These are phyloP conservation scores for Beris morrisii DNA, from an alignment of 2,888 invertebrate species.

Conservation along the genomic window DNA sequence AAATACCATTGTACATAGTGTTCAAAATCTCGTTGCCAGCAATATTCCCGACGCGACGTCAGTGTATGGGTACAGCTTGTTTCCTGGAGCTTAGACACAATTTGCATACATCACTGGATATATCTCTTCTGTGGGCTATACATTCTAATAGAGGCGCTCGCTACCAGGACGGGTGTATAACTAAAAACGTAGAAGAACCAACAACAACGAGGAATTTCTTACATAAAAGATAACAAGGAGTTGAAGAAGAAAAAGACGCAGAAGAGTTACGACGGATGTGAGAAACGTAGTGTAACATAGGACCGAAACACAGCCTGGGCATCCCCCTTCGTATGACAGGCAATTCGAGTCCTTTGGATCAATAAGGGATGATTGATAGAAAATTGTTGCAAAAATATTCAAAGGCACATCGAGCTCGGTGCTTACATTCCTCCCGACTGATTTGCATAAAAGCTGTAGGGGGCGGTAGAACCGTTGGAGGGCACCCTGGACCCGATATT, in stretches of 20 bases:
- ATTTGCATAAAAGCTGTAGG: slow-evolving; percentile 23
- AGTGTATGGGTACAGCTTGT: slow-evolving; percentile 28
- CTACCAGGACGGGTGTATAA: slow-evolving; percentile 7
- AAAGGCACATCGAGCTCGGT: slow-evolving; percentile 27
- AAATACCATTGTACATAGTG: slow-evolving; percentile 21
- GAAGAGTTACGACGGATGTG: slow-evolving; percentile 30
- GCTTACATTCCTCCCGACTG: slow-evolving; percentile 16
- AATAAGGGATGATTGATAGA: slow-evolving; percentile 40
- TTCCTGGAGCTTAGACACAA: slow-evolving; percentile 36
- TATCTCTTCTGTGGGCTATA: slow-evolving; percentile 33
- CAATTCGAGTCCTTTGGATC: slow-evolving; percentile 36
- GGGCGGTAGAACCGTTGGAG: no score
- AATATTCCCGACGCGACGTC: slow-evolving; percentile 24
- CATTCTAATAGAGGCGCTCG: slow-evolving; percentile 7
- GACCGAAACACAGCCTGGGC: slow-evolving; percentile 25
- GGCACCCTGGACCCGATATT: no score
- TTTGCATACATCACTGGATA: slow-evolving; percentile 40
- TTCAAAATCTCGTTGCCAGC: slow-evolving; percentile 19
- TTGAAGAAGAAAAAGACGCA: slow-evolving; percentile 32
- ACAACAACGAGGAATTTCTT: slow-evolving; percentile 33
- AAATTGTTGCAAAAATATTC: slow-evolving; percentile 39
- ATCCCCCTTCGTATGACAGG: slow-evolving; percentile 28
- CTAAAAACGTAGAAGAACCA: slow-evolving; percentile 18
- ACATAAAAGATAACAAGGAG: slow-evolving; percentile 38
- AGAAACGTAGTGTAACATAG: slow-evolving; percentile 22